Percentiles rank a stretch among this genome's conserved stretches.
phyloP scores from a whole-genome alignment of 2,888 invertebrate species.

The Pseudeuparius sepicola region DNA sequence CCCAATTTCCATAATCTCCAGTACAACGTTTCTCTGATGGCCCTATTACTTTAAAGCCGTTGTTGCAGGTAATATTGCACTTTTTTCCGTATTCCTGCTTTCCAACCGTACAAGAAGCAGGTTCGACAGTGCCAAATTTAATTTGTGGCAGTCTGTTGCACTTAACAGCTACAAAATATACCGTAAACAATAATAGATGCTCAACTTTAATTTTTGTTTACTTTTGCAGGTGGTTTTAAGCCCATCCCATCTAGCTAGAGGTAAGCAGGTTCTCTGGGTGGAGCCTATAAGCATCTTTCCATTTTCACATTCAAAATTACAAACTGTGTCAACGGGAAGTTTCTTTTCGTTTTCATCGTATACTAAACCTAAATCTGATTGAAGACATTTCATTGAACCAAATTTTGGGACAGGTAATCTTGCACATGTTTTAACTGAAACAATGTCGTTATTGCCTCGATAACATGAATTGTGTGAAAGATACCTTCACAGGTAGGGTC shows the following conservation, averaged over 20 bases:
- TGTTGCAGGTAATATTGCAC: constrained; percentile 48
- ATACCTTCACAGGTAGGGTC: constrained; percentile 52
- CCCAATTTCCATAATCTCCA: constrained; percentile 47
- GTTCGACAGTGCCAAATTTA: constrained; percentile 44
- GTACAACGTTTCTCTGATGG: constrained; percentile 44
- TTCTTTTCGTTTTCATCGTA: constrained; percentile 32
- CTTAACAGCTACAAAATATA: constrained; percentile 35
- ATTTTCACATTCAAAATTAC: constrained; percentile 51
- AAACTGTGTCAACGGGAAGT: constrained; percentile 53
- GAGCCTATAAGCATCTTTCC: constrained; percentile 56
- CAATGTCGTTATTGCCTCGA: constrained; percentile 1
- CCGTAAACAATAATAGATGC: no score
- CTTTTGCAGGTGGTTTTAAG: constrained; percentile 55
- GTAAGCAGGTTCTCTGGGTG: constrained; percentile 51
- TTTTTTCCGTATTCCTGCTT: constrained; percentile 49
- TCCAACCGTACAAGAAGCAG: constrained; percentile 43
- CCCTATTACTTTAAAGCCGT: constrained; percentile 50
- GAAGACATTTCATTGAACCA: constrained; percentile 46
- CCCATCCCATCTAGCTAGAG: constrained; percentile 60
- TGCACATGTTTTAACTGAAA: constrained; percentile 53
- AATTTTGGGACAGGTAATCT: constrained; percentile 44
- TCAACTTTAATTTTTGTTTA: no score
- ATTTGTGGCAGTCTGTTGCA: constrained; percentile 39
- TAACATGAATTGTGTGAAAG: constrained; percentile 1
- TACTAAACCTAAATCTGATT: constrained; percentile 36